Evolutionary conservation across 2,113 vertebrate genomes (phyloP), one percentile per base, ranked within the genome.

Genomic region (Eulemur macaco): DNA sequence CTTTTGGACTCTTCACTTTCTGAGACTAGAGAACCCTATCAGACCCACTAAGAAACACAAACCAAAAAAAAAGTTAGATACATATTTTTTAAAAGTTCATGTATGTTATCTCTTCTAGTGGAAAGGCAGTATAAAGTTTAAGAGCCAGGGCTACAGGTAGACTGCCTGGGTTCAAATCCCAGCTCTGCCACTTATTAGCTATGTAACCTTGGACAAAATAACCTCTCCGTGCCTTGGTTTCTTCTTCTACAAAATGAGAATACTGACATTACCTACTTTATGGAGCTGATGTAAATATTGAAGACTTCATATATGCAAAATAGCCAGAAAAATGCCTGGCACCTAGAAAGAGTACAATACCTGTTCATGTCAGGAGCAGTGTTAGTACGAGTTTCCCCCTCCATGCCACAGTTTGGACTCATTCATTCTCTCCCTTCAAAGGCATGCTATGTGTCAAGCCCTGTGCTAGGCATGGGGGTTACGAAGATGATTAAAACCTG

Each of bases 371-470:
- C 93, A 91, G 27, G 10, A 58, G 8, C 8, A 74, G 52, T 47
- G 52, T 34, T 10, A 39, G 50, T 20, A 64, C 1, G 34, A 25
- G 39, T 31, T 13, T 92, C 27, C 21, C 1, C 27, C 29, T 93
- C 54, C 20, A n/a, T 76, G 3, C 13, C 45, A 74, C 18, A 82
- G n/a, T 39, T 39, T 47, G 52, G 25, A 12, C 37, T 82, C 29
- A 52, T 31, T 56, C 17, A 37, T 52, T 91, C 56, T 50, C 93
- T 91, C 34, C 81, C 74, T 92, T 71, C 81, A 96, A 96, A 76
- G 18, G 7, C 42, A 45, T 47, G 25, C 42, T 76, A 58, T n/a
- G 21, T 60, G 11, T 17, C 82, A 54, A 45, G 56, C 13, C 42
- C 42, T 78, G 47, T 80, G 45, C n/a, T 68, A 63, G n/a, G n/a